Percentiles rank a stretch among this genome's conserved stretches.
Evolutionary conservation across 2,888 invertebrate genomes (phyloP).

Genomic region (Phengaris alcon): DNA sequence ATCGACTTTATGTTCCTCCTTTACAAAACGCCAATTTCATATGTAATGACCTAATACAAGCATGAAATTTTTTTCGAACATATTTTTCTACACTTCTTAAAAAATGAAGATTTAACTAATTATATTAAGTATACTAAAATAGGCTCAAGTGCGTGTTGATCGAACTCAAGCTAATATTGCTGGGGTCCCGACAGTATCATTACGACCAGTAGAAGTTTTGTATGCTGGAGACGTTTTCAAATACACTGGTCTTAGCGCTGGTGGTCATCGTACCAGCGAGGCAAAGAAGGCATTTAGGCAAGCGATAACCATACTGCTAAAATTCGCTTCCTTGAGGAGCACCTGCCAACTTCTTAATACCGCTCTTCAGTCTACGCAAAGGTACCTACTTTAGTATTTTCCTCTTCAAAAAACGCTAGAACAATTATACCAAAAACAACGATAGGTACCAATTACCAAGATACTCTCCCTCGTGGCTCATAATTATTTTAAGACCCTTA

Average conservation of each 20-base stretch:
- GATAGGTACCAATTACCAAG: too few relatives aligned
- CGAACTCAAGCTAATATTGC: conserved; percentile 67
- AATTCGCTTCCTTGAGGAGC: conserved; percentile 72
- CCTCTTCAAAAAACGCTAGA: neutral
- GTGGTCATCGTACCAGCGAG: conserved; percentile 66
- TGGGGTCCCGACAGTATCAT: conserved; percentile 61
- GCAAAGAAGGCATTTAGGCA: conserved; percentile 67
- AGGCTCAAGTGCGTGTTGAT: conserved; percentile 70
- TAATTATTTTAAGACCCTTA: too few relatives aligned
- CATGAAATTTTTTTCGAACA: too few relatives aligned
- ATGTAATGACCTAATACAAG: too few relatives aligned
- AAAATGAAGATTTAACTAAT: neutral
- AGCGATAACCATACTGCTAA: conserved; percentile 64
- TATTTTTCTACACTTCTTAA: too few relatives aligned
- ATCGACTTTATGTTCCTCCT: too few relatives aligned
- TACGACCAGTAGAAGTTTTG: conserved; percentile 61
- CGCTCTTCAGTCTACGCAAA: conserved; percentile 61
- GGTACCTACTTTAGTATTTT: conserved; percentile 45
- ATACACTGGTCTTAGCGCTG: conserved; percentile 66
- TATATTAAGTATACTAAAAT: too few relatives aligned
- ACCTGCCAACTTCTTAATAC: conserved; percentile 63
- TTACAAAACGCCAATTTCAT: too few relatives aligned
- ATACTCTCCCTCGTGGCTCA: too few relatives aligned
- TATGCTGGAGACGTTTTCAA: conserved; percentile 56
- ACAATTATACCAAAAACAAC: too few relatives aligned